Percentiles rank a stretch among this genome's conserved stretches.
phyloP scores from a whole-genome alignment of 2,113 vertebrate genomes.

The Bufo gargarizans region DNA sequence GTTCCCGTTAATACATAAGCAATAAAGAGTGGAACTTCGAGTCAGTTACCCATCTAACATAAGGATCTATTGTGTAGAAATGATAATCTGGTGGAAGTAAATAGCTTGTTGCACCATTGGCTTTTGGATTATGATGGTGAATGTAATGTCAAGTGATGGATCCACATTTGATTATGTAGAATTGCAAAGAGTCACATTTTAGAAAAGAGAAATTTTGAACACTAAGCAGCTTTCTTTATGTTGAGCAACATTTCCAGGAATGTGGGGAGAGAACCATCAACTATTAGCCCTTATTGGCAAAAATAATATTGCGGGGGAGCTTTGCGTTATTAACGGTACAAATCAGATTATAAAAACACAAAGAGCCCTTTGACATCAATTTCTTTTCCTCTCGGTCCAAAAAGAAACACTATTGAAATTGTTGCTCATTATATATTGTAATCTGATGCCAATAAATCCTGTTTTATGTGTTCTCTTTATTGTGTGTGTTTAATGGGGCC shows the following conservation, averaged over 20 bases:
- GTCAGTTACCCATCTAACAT: not conserved
- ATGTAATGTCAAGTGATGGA: not conserved
- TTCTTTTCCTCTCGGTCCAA: not conserved
- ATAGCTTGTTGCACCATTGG: not conserved
- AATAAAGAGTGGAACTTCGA: not conserved
- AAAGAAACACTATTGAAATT: not conserved
- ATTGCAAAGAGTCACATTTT: not conserved
- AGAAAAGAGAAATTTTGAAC: not conserved
- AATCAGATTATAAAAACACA: not conserved
- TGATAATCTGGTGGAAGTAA: not conserved
- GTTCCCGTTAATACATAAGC: not conserved
- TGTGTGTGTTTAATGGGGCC: too few relatives aligned
- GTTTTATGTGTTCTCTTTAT: not conserved
- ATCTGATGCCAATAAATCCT: conserved; percentile 18
- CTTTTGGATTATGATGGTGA: not conserved
- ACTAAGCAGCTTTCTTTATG: not conserved
- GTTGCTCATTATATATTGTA: conserved; percentile 1
- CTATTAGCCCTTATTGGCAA: not conserved
- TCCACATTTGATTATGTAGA: not conserved
- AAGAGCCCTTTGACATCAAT: not conserved
- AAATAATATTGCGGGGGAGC: not conserved
- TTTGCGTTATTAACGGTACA: not conserved
- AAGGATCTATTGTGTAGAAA: not conserved
- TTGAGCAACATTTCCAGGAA: not conserved
- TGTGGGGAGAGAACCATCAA: not conserved